Conservation (phyloP, 2,888 invertebrate genomes). For the Caenorhabditis sp. region DNA sequence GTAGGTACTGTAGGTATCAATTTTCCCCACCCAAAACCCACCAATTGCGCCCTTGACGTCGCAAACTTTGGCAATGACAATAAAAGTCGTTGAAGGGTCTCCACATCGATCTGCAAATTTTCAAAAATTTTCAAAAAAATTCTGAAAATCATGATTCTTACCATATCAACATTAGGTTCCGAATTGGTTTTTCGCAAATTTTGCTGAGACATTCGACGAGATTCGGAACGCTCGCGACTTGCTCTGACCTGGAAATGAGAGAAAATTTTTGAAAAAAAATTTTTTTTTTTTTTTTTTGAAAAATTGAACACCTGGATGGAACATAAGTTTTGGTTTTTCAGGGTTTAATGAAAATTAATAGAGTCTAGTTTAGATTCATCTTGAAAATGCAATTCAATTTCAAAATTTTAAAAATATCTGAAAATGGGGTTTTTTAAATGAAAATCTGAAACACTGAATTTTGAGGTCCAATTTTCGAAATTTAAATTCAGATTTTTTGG, state of each 20-base stretch:
- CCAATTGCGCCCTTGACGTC: constrained; percentile 2
- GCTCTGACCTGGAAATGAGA: constrained; percentile 18
- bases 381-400: no score
- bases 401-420: no score
- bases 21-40: no score
- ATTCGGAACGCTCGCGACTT: constrained; percentile 47
- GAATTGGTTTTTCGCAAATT: constrained; percentile 62
- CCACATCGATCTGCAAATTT: constrained; percentile 53
- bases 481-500: no score
- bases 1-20: no score
- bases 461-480: no score
- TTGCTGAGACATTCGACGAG: constrained; percentile 33
- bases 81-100: constrained; percentile 52
- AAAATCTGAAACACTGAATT: no score
- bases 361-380: no score
- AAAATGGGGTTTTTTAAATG: no score
- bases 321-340: no score
- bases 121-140: constrained; percentile 6
- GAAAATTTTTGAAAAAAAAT: constrained; percentile 1
- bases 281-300: background rate
- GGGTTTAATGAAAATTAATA: no score
- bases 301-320: background rate
- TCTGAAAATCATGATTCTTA: constrained; percentile 7
- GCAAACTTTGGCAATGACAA: constrained; percentile 45
- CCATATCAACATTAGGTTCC: constrained; percentile 63